Evolutionary conservation across 2,113 vertebrate genomes (phyloP), one percentile per base, ranked within the genome.

Genomic region (Megalops atlanticus): DNA sequence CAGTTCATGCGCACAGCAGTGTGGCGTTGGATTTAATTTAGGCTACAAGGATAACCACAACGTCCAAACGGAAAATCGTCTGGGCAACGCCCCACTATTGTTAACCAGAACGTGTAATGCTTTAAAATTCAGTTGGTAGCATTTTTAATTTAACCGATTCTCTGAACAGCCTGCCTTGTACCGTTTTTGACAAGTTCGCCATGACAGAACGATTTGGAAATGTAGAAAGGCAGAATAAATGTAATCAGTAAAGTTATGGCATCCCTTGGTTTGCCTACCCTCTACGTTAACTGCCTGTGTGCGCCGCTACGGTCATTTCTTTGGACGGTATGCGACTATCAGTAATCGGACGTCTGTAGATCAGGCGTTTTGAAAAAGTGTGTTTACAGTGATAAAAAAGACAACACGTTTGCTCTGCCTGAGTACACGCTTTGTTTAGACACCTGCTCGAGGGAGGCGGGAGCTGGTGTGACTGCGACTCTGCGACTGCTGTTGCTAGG

Each of bases 381-480:
- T 64, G 58, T 64, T 64, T 31, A 64, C 58, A 33, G 68, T 70
- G 33, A 35, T 70, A 70, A 35, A 35, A 70, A 70, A 70, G 33
- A 70, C 52, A 58, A 58, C 68, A 71, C 36, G 18, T 71, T 71
- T n/a, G 11, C 14, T 35, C 33, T 18, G 69, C 69, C 69, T 71
- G 69, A 38, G 69, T 71, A 38, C 69, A 14, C 35, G 69, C 69
- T 71, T 71, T 71, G 69, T 71, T 71, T 71, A 71, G 36, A 71
- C 69, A 71, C 69, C 69, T 71, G 69, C 69, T 21, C 7, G 6
- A n/a, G n/a, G 58, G n/a, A 4, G 58, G 58, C 58, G 58, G 33
- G 69, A 35, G 24, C 36, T 36, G 33, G 31, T 71, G 68, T 70
- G 69, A 35, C 69, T 11, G 69, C 64, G 69, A 10, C 12, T 35